Evolutionary conservation across 2,113 vertebrate genomes (phyloP), one percentile per base, ranked within the genome.

Genomic region (Oceanodroma tethys): DNA sequence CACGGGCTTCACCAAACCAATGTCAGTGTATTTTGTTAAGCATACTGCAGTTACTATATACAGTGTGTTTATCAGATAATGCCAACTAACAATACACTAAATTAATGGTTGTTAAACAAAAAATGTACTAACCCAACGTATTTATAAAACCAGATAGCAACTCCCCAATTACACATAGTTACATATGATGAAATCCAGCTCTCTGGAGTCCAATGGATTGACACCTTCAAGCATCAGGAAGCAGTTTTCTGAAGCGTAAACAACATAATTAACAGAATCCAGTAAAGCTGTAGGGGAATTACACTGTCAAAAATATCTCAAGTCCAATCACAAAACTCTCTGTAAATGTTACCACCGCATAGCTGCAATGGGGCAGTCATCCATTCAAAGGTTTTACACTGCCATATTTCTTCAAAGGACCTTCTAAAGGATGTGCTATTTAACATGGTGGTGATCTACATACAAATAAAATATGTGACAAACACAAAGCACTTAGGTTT

Each of bases 401-500:
- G 79, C 48, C 15, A 1, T 50, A 59, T 75, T 72, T 94, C 65
- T 95, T 81, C 78, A 67, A 80, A 66, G 66, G 19, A 48, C 80
- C 60, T 80, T 74, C 62, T 92, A 86, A 72, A 92, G 47, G 25
- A 60, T 40, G 38, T 52, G 21, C 66, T 76, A 26, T 73, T 87
- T 67, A 81, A 82, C n/a, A 26, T 4, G 22, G 67, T 60, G 40
- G 43, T 71, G 60, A 90, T 55, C n/a, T 42, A 79, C 63, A 72
- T 47, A 79, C 30, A 84, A 93, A 65, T 15, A 84, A 79, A 79
- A 45, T 36, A 58, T 2, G 67, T 72, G 88, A 91, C 1, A 13
- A 75, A 88, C 30, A 68, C n/a, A 80, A 94, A 97, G 96, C 96
- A 95, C 95, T 97, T 97, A 36, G 91, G 88, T 94, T 91, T 88